phyloP scores from a whole-genome alignment of 2,888 invertebrate genomes.

The Hyles lineata region DNA sequence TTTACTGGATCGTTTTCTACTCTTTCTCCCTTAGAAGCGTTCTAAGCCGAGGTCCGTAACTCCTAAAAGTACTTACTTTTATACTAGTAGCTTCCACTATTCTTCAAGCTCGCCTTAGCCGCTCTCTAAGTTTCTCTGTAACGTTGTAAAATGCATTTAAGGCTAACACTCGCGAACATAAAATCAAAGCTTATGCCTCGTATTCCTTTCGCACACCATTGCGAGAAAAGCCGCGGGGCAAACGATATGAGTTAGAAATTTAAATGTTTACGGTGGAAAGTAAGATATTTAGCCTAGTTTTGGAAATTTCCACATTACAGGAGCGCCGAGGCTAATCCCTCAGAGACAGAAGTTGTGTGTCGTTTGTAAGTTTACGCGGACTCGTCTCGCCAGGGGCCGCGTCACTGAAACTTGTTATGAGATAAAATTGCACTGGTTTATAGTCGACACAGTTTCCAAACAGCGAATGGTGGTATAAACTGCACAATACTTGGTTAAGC shows the following conservation, averaged over 20 bases:
- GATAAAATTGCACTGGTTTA: slow-evolving; percentile 62
- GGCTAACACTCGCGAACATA: slow-evolving; percentile 7
- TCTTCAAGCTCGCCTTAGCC: slow-evolving; percentile 20
- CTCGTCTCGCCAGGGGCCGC: slow-evolving; percentile 52
- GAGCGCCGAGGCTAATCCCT: slow-evolving; percentile 43
- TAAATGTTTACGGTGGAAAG: slow-evolving; percentile 7
- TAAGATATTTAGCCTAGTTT: slow-evolving; percentile 29
- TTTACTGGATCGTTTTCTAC: slow-evolving; percentile 28
- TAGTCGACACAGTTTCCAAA: slow-evolving; percentile 51
- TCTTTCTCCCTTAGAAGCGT: slow-evolving; percentile 11
- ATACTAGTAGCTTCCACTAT: slow-evolving; percentile 21
- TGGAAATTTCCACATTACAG: slow-evolving; percentile 33
- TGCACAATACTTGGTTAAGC: background rate
- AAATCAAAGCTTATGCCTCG: slow-evolving; percentile 19
- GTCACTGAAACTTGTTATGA: slow-evolving; percentile 66
- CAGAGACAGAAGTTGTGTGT: slow-evolving; percentile 49
- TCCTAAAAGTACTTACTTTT: slow-evolving; percentile 25
- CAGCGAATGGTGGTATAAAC: slow-evolving; percentile 34
- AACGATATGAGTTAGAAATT: background rate
- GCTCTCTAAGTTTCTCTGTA: slow-evolving; percentile 19
- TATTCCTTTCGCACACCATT: slow-evolving; percentile 8
- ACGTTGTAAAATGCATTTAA: slow-evolving; percentile 26
- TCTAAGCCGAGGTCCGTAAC: slow-evolving; percentile 19
- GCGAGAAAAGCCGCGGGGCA: background rate
- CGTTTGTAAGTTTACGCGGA: slow-evolving; percentile 61